Evolutionary conservation across 1,140 invertebrate genomes (phyloP).

Genomic region (Myzus persicae): DNA sequence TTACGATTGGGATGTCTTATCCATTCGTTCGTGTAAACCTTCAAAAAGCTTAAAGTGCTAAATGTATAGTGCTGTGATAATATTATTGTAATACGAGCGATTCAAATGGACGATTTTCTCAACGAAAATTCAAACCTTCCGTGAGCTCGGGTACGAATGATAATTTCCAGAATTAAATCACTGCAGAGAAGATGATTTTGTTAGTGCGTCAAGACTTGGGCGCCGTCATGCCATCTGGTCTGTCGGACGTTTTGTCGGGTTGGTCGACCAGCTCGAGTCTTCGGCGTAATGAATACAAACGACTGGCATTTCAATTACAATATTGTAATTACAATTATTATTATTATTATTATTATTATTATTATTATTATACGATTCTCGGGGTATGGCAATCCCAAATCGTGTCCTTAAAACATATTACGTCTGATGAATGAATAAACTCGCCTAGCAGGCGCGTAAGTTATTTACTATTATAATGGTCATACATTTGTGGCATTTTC

Average conservation of each 20-base stretch:
- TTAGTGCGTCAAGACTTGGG: not conserved
- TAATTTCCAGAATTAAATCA: not conserved
- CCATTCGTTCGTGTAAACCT: too few relatives aligned
- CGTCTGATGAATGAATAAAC: not conserved
- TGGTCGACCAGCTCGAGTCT: not conserved
- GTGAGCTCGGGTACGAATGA: not conserved
- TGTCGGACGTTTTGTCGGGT: not conserved
- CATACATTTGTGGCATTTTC: not conserved
- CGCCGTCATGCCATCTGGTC: not conserved
- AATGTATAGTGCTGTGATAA: too few relatives aligned
- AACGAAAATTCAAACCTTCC: not conserved
- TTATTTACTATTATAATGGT: not conserved
- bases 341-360: too few relatives aligned
- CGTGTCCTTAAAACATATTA: not conserved
- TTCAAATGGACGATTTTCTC: too few relatives aligned
- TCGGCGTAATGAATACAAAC: not conserved
- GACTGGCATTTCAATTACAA: conserved; percentile 3
- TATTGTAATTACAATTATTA: conserved; percentile 5
- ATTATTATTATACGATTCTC: not conserved
- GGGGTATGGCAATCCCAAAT: not conserved
- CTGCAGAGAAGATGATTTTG: not conserved
- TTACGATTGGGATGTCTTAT: too few relatives aligned
- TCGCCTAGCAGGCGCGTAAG: not conserved
- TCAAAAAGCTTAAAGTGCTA: too few relatives aligned
- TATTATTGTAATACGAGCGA: too few relatives aligned